Evolutionary conservation across 1,140 invertebrate species (phyloP).

Genomic region (Anastrepha ludens): DNA sequence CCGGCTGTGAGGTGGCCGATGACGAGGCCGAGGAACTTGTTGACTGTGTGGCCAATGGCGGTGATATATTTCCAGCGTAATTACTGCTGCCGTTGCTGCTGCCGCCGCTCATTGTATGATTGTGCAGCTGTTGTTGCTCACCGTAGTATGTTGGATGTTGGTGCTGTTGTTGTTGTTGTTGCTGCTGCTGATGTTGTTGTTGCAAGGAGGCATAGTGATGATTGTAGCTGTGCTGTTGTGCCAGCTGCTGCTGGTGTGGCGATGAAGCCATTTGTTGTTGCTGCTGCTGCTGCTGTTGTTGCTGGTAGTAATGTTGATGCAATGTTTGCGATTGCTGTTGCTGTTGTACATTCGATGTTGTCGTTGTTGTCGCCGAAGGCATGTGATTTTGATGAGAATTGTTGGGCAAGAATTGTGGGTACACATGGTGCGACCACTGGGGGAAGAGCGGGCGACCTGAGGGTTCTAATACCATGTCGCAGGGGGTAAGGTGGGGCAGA

Average conservation of each 20-base stretch:
- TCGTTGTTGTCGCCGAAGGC: constrained; percentile 66
- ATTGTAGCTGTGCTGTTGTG: constrained; percentile 61
- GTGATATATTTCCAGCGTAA: constrained; percentile 65
- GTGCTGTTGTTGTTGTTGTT: constrained; percentile 63
- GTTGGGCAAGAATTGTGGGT: constrained; percentile 92
- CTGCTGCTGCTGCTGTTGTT: constrained; percentile 60
- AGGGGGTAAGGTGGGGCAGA: not conserved
- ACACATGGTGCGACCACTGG: constrained; percentile 94
- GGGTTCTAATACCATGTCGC: constrained; percentile 64
- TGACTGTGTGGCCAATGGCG: constrained; percentile 66
- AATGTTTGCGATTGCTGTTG: constrained; percentile 60
- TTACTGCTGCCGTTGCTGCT: constrained; percentile 59
- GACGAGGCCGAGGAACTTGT: constrained; percentile 71
- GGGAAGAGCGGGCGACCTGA: constrained; percentile 86
- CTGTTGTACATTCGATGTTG: constrained; percentile 63
- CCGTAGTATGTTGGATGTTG: constrained; percentile 27
- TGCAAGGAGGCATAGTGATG: constrained; percentile 60
- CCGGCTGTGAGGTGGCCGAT: constrained; percentile 70
- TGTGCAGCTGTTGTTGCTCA: constrained; percentile 58
- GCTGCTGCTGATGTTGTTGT: constrained; percentile 61
- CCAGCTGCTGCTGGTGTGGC: constrained; percentile 61
- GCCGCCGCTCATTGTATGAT: constrained; percentile 59
- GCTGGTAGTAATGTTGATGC: constrained; percentile 55
- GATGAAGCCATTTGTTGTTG: constrained; percentile 59
- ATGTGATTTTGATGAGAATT: constrained; percentile 83